Evolutionary conservation across 2,113 vertebrate species (phyloP), one percentile per base, ranked within the genome.

Genomic region (Chionomys nivalis): DNA sequence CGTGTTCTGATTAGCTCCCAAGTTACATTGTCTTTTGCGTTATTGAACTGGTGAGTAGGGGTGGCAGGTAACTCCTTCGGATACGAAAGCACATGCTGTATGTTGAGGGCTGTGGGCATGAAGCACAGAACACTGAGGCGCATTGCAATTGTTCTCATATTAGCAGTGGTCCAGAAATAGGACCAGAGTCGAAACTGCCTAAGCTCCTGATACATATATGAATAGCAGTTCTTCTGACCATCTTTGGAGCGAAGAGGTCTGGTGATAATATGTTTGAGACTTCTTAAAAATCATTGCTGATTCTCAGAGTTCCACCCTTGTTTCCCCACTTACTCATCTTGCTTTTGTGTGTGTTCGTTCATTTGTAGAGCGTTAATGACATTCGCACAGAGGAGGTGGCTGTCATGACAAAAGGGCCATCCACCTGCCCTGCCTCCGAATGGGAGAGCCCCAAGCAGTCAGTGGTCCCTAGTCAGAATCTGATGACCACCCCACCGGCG

Each of bases 291-390:
- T 91, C 52, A 49, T 73, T 72, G 21, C 73, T 96, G 90, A 87
- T 92, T 96, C 70, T 97, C 77, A 89, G 77, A 75, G 39, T 90
- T 70, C 96, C 42, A 33, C 33, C 52, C 0, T 70, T 24, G 49
- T 90, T 88, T 44, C 94, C 94, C 93, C 73, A 93, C 87, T 93
- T 97, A 76, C 97, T 97, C 94, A 97, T 90, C 63, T 98, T 97
- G 92, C 98, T 93, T 98, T 98, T 98, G 96, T 98, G 89, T 98
- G 95, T 98, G 98, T 98, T 95, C 94, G 0, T 99, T 98, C 98
- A 96, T 97, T 99, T 99, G 98, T 99, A 99, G 98, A 98, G 73
- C 97, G 81, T 97, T 98, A 97, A 98, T 98, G 98, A 90, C 97
- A 98, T 97, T 98, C 95, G 96, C 96, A 97, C 95, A 96, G 98